Conservation (phyloP, 2,797 vertebrate species). For the Sebastes cheni region DNA sequence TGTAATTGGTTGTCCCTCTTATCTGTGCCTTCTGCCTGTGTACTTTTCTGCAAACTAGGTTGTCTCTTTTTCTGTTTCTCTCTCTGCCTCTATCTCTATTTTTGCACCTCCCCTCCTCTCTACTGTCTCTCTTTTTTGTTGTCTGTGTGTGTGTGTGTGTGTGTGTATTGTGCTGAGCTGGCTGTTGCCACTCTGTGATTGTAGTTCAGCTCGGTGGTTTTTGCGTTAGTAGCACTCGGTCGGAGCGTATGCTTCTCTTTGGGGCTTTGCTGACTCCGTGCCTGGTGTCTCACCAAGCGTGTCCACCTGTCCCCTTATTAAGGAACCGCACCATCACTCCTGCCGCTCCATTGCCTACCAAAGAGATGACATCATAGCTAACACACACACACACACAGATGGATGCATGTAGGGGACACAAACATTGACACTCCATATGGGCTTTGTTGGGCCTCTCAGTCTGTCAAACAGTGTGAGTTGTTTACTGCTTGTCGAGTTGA, state of each 20-base stretch:
- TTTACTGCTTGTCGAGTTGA: slow-evolving; percentile 52
- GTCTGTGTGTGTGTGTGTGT: slow-evolving; percentile 41
- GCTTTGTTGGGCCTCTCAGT: slow-evolving; percentile 36
- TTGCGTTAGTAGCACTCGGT: slow-evolving; percentile 35
- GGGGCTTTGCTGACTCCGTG: slow-evolving; percentile 59
- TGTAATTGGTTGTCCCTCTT: slow-evolving; percentile 21
- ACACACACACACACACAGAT: slow-evolving; percentile 47
- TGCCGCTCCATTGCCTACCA: slow-evolving; percentile 28
- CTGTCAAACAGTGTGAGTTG: slow-evolving; percentile 59
- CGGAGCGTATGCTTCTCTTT: slow-evolving; percentile 52
- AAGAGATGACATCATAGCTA: slow-evolving; percentile 61
- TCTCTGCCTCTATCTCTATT: slow-evolving; percentile 5
- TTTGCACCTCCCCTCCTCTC: slow-evolving; percentile 1
- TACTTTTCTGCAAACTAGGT: slow-evolving; percentile 30
- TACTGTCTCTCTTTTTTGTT: slow-evolving; percentile 37
- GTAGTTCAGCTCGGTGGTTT: slow-evolving; percentile 60
- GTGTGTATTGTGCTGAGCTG: slow-evolving; percentile 67
- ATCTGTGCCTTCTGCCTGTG: slow-evolving; percentile 10
- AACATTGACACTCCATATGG: slow-evolving; percentile 63
- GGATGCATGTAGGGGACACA: slow-evolving; percentile 59
- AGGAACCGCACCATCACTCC: slow-evolving; percentile 31
- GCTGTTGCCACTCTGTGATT: slow-evolving; percentile 60
- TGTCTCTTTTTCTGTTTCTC: slow-evolving; percentile 13
- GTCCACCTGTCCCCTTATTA: slow-evolving; percentile 74
- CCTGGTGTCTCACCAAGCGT: slow-evolving; percentile 58